Evolutionary conservation across 2,113 vertebrate species (phyloP), one percentile per base, ranked within the genome.

Genomic region (Platysteira castanea): DNA sequence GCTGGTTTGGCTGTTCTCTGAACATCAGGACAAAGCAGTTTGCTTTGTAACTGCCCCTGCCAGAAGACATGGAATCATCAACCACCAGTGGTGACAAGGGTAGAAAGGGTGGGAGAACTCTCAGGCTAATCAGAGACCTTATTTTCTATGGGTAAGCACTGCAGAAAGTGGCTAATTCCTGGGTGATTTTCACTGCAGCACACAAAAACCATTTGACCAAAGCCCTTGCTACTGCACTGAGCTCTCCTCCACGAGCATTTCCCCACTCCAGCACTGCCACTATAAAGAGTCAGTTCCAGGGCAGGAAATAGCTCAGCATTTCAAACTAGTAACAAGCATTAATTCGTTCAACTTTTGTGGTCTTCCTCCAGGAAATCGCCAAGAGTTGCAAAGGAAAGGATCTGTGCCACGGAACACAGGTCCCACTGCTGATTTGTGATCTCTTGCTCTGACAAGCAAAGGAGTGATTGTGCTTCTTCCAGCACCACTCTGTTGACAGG

Each of bases 201-300:
- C 21, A 65, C 4, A 63, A 28, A 61, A 70, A 54, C 9, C 21
- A 11, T 50, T 35, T 42, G 27, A 13, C 12, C 33, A 69, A 64
- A 54, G 3, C 27, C 11, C 30, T 80, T 9, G 18, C 4, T 5
- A 2, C 11, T 1, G 2, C 18, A 16, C 28, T 49, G 56, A 65
- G 28, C 20, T 61, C 23, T n/a, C 22, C 28, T 47, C 0, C 1
- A 16, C 0, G 0, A 4, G 28, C 42, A 7, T 14, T 23, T 53
- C 10, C 21, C 9, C 11, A 21, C 42, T 19, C 57, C n/a, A 53
- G 42, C 15, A 27, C 31, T 53, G 35, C 21, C 2, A 2, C 10
- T 9, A 33, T 0, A 26, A 2, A 53, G 52, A 68, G 24, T 12
- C 31, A 44, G 6, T 10, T 76, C 15, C 44, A 24, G 13, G 10